Evolutionary conservation across 2,113 vertebrate genomes (phyloP), one percentile per base, ranked within the genome.

Genomic region (Camarhynchus parvulus): DNA sequence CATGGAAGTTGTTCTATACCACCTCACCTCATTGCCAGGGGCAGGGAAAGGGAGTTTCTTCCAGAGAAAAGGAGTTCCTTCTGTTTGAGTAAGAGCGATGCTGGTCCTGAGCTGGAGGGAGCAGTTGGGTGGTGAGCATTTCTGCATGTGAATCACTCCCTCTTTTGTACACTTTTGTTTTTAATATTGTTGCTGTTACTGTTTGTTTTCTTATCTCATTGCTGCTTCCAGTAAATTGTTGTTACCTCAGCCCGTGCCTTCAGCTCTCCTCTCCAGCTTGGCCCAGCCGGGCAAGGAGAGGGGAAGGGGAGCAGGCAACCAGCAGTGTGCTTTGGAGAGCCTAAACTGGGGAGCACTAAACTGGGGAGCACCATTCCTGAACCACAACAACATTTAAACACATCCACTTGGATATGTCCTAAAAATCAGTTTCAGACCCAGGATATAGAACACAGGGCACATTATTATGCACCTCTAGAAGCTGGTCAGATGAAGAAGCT

Each of bases 321-420:
- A 0, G 33, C 31, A 52, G 18, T 4, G 15, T 44, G 83, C 44
- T 50, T 67, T 86, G 73, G 63, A 86, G 31, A 62, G 39, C 23
- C 63, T 46, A 33, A 77, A 68, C 5, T 0, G 0, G 33, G 33
- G 44, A 52, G 21, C 31, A 44, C 9, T 33, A 10, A 68, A 44
- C 0, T 39, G 33, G 39, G 39, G 33, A 69, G 18, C 3, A 20
- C 47, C 39, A 53, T 20, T 46, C n/a, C 64, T 37, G 19, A 46
- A 13, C 33, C 64, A 53, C 33, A 61, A 13, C 37, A 37, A 10
- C 50, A 11, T 35, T 58, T 52, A 67, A 69, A 74, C 9, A 35
- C 31, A 52, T 15, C 42, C 28, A 28, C 0, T 0, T 4, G 56
- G 30, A 25, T 10, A 37, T 3, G 8, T 15, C 31, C n/a, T 42